These are phyloP conservation scores for Spheniscus mendiculus DNA, from an alignment of 2,113 vertebrate genomes.

Conservation along the genomic window DNA sequence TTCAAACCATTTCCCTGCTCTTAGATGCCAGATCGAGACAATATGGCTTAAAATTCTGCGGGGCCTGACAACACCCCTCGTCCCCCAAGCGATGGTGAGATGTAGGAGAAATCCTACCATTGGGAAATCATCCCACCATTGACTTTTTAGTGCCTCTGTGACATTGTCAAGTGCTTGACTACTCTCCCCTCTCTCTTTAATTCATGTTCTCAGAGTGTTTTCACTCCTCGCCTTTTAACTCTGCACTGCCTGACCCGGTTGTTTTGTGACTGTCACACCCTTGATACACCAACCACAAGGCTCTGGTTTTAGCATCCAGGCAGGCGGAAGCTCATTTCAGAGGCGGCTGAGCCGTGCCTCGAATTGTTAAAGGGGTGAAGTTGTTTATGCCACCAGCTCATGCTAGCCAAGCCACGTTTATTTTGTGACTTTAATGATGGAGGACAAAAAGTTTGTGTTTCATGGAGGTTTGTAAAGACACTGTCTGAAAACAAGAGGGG, in stretches of 20 bases:
- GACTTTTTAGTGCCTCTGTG: neutral
- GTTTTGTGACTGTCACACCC: constrained; percentile 36
- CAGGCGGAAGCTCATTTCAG: constrained; percentile 18
- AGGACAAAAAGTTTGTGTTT: neutral
- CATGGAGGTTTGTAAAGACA: neutral
- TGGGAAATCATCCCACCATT: neutral
- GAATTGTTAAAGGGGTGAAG: constrained; percentile 27
- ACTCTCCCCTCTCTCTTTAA: neutral
- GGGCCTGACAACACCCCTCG: neutral
- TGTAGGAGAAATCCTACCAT: neutral
- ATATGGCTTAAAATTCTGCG: neutral
- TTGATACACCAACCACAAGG: neutral
- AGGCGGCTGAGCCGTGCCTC: neutral
- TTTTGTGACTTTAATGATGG: neutral
- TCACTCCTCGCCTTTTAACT: neutral
- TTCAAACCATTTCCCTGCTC: neutral
- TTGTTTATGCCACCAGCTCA: neutral
- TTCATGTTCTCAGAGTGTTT: neutral
- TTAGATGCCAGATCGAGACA: neutral
- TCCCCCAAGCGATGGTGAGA: neutral
- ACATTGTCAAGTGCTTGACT: neutral
- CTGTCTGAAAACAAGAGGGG: neutral
- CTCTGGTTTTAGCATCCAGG: constrained; percentile 12
- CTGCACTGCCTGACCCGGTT: neutral
- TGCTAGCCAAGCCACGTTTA: neutral